Evolutionary conservation across 2,888 invertebrate genomes (phyloP).

Genomic region (Drosophila neonasuta): DNA sequence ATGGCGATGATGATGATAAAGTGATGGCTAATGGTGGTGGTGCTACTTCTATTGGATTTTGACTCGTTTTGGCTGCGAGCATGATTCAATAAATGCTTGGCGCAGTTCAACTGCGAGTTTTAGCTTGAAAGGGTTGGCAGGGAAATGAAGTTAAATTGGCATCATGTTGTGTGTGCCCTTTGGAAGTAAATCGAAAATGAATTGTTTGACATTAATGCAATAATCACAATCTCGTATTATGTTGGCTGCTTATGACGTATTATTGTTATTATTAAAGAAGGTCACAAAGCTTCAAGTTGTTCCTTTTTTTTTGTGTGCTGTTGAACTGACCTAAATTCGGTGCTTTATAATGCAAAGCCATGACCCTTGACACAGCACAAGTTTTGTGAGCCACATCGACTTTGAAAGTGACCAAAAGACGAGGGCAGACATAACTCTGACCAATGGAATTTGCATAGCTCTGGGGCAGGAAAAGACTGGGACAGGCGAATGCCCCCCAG

Average conservation of each 20-base stretch:
- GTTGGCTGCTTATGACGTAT: background rate
- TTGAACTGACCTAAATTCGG: constrained; percentile 38
- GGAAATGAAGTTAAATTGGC: constrained; percentile 12
- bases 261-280: constrained; percentile 2
- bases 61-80: constrained; percentile 19
- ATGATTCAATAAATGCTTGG: constrained; percentile 17
- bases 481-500: constrained; percentile 12
- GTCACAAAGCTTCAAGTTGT: background rate
- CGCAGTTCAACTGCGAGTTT: constrained; percentile 13
- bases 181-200: background rate
- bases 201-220: constrained; percentile 18
- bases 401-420: constrained; percentile 44
- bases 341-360: constrained; percentile 1
- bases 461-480: constrained; percentile 6
- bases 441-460: constrained; percentile 43
- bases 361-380: constrained; percentile 11
- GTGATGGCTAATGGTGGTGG: constrained; percentile 20
- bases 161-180: constrained; percentile 28
- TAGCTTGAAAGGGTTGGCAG: constrained; percentile 8
- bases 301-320: background rate
- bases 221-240: constrained; percentile 9
- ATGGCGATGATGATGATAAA: background rate
- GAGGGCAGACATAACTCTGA: constrained; percentile 4
- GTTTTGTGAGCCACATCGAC: constrained; percentile 13
- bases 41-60: constrained; percentile 21